Evolutionary conservation across 1,140 invertebrate species (phyloP).

Genomic region (Drosophila lini): DNA sequence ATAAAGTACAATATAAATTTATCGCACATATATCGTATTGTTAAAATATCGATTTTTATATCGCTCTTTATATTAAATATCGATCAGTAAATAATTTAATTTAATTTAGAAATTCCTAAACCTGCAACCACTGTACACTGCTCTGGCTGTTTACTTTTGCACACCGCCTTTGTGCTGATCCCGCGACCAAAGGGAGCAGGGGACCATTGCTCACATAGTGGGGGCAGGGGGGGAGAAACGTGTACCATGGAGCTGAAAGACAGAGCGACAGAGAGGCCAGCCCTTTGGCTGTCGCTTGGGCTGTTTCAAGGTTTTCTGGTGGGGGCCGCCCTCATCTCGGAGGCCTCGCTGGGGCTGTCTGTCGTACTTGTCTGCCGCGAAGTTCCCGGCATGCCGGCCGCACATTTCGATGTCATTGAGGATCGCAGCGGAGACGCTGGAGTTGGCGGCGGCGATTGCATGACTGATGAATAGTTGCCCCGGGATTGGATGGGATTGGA

Average conservation of each 20-base stretch:
- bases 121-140: conserved; percentile 25
- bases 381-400: conserved; percentile 71
- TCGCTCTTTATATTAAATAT: neutral
- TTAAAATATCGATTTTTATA: too few relatives aligned
- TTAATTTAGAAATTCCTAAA: neutral
- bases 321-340: conserved; percentile 38
- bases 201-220: neutral
- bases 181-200: conserved; percentile 46
- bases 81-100: neutral
- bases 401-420: conserved; percentile 80
- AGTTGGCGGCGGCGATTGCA: conserved; percentile 48
- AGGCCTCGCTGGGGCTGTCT: conserved; percentile 3
- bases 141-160: conserved; percentile 70
- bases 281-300: conserved; percentile 44
- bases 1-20: too few relatives aligned
- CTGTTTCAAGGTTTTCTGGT: conserved; percentile 58
- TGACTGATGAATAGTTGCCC: conserved; percentile 57
- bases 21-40: too few relatives aligned
- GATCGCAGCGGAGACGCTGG: conserved; percentile 51
- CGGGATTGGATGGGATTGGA: conserved; percentile 12
- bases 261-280: conserved; percentile 21
- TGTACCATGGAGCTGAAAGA: conserved; percentile 15
- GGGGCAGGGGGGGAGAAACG: neutral
- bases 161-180: conserved; percentile 75
- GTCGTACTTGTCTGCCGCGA: conserved; percentile 22